A percentile compares a stretch with the other conserved stretches of the same genome.
phyloP scores from a whole-genome alignment of 2,797 vertebrate species.

The Cossypha niveicapilla region DNA sequence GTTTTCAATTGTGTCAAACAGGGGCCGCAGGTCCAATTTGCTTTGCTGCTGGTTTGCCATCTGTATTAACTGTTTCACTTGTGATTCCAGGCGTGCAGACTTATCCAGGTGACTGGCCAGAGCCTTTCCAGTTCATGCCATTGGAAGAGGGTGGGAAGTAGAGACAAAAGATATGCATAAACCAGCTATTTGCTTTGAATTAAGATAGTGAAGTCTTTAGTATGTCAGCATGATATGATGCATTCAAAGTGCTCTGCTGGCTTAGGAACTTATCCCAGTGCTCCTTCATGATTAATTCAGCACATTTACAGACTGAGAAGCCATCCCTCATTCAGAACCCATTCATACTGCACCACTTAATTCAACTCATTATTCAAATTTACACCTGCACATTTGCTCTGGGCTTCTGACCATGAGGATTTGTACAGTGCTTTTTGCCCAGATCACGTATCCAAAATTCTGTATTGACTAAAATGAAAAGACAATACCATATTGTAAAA shows the following conservation, averaged over 20 bases:
- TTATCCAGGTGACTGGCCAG: constrained; percentile 76
- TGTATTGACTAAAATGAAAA: neutral
- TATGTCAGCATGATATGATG: neutral
- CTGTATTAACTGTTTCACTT: constrained; percentile 79
- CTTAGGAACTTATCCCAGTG: neutral
- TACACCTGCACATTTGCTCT: neutral
- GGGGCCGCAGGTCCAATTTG: constrained; percentile 74
- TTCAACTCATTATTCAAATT: neutral
- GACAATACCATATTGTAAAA: neutral
- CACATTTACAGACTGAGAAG: neutral
- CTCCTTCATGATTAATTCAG: neutral
- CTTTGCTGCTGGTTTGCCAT: constrained; percentile 76
- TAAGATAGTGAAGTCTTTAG: neutral
- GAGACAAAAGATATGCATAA: neutral
- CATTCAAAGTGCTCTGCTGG: neutral
- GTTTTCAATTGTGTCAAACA: constrained; percentile 79
- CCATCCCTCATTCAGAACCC: neutral
- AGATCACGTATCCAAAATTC: neutral
- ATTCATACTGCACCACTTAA: neutral
- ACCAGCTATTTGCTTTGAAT: neutral
- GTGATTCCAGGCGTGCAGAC: constrained; percentile 74
- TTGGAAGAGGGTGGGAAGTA: neutral
- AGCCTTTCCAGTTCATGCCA: constrained; percentile 61
- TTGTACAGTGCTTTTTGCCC: neutral
- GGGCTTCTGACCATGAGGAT: neutral